A percentile compares a stretch with the other conserved stretches of the same genome.
These are phyloP conservation scores for Ganaspis sp. DNA, from an alignment of 1,140 invertebrate genomes.

Conservation along the genomic window DNA sequence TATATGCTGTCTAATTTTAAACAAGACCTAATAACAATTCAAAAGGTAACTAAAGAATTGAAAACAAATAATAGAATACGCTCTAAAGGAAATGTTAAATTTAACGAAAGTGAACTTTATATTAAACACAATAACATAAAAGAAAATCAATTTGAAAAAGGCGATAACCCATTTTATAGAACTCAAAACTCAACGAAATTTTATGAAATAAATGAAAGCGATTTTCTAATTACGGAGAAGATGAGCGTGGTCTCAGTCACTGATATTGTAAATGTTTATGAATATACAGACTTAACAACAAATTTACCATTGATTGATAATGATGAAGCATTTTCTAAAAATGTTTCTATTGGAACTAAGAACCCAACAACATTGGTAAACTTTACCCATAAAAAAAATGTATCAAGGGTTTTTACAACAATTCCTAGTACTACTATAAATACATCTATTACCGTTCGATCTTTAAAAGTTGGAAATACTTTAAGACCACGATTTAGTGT, in stretches of 20 bases:
- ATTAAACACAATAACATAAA: not conserved
- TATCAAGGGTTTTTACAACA: constrained; percentile 52
- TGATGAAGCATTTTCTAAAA: not conserved
- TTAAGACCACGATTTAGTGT: constrained; percentile 71
- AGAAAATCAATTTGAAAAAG: not conserved
- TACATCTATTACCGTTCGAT: constrained; percentile 62
- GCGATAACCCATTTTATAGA: not conserved
- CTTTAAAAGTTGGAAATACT: constrained; percentile 65
- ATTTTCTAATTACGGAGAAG: not conserved
- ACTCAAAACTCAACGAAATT: not conserved
- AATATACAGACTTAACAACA: not conserved
- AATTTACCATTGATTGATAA: not conserved
- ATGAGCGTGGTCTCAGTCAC: no score
- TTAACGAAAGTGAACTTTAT: not conserved
- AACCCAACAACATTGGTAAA: constrained; percentile 36
- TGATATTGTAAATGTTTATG: not conserved
- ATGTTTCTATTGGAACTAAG: constrained; percentile 49
- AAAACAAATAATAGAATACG: not conserved
- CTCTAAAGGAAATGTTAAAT: not conserved
- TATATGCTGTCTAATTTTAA: no score
- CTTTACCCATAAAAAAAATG: constrained; percentile 36
- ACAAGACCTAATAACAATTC: not conserved
- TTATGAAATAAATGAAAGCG: not conserved
- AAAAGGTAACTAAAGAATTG: not conserved
- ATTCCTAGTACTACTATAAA: constrained; percentile 49